Evolutionary conservation across 2,113 vertebrate genomes (phyloP), one percentile per base, ranked within the genome.

Genomic region (Hystrix brachyura): DNA sequence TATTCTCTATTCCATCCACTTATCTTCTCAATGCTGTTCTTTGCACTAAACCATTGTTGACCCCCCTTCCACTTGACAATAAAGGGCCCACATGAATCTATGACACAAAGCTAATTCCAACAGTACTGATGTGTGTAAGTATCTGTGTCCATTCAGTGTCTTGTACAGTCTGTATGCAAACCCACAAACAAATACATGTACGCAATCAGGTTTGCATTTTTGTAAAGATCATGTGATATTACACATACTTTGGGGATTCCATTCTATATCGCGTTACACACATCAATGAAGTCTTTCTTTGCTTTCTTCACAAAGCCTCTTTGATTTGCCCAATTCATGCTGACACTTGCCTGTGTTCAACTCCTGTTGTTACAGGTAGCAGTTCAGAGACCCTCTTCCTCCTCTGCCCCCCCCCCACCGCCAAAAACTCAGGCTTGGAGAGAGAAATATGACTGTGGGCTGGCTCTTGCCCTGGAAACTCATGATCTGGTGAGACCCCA

Each of bases 361-460:
- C n/a, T 32, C 21, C 9, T 67, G 5, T 11, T 29, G 48, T 48
- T 23, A 67, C 5, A 38, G 13, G 19, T 57, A 14, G 34, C 18
- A 38, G 2, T 23, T 84, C 53, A 5, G 21, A 79, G 7, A 1
- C 32, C 2, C 11, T 64, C 29, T 0, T 14, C 5, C 51, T 19
- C 53, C 3, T 21, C 60, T 43, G 38, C 38, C 38, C 5, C 51
- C 18, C 53, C 3, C 17, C 60, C 51, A 34, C 1, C 9, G 64
- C 59, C 29, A 32, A 29, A 59, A 60, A 34, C 23, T 48, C 29
- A 34, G 69, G 17, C 10, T 34, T 32, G 12, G 18, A 76, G 29
- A 83, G 46, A 11, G 0, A 8, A 25, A 60, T 18, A 17, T 0
- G 3, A 21, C 43, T 0, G 0, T 60, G n/a, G 60, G 25, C 62